Evolutionary conservation across 2,113 vertebrate species (phyloP).

Genomic region (Pachypanchax playfairii): DNA sequence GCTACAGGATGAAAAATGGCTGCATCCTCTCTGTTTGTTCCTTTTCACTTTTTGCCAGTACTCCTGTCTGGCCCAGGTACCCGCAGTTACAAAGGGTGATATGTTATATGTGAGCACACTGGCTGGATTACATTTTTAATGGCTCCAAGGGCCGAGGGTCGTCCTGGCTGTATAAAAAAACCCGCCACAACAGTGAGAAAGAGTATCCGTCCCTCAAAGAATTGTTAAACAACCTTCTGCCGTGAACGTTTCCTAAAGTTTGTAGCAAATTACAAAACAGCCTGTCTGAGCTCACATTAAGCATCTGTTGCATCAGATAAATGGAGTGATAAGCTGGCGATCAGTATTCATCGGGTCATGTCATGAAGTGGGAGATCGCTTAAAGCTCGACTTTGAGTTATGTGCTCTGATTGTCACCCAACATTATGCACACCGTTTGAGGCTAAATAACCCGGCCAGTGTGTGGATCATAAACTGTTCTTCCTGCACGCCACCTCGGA

Average conservation of each 20-base stretch:
- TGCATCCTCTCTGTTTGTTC: constrained; percentile 53
- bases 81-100: constrained; percentile 65
- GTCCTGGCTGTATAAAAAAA: constrained; percentile 57
- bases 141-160: constrained; percentile 75
- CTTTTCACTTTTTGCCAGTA: constrained; percentile 61
- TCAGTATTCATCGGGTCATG: constrained; percentile 58
- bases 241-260: constrained; percentile 34
- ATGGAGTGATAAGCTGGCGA: constrained; percentile 39
- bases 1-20: constrained; percentile 62
- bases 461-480: constrained; percentile 78
- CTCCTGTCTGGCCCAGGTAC: constrained; percentile 54
- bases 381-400: constrained; percentile 68
- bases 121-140: constrained; percentile 83
- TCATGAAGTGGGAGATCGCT: constrained; percentile 56
- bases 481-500: constrained; percentile 59
- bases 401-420: constrained; percentile 72
- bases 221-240: constrained; percentile 60
- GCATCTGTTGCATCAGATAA: constrained; percentile 42
- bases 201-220: constrained; percentile 55
- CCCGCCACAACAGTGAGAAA: constrained; percentile 56
- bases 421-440: constrained; percentile 79
- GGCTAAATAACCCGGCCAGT: constrained; percentile 76
- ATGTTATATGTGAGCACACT: constrained; percentile 71
- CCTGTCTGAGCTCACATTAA: constrained; percentile 14
- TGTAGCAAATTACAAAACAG: constrained; percentile 42